phyloP scores from a whole-genome alignment of 2,113 vertebrate genomes.

The Triplophysa siluroides region DNA sequence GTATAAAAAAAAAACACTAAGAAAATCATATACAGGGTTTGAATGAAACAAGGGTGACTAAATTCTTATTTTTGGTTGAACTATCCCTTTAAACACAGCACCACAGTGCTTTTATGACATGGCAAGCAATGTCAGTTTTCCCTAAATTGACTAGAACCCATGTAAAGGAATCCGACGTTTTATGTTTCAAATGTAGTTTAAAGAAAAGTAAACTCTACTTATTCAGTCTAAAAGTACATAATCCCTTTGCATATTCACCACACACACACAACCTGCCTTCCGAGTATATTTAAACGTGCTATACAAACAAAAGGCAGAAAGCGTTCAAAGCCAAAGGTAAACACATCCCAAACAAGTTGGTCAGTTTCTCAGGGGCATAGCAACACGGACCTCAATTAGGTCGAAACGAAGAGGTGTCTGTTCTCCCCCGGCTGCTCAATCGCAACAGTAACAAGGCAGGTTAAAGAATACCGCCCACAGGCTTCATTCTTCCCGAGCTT shows the following conservation, averaged over 20 bases:
- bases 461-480: constrained; percentile 67
- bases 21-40: too few relatives aligned
- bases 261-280: neutral
- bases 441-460: constrained; percentile 75
- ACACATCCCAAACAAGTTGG: constrained; percentile 67
- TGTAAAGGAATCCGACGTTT: too few relatives aligned
- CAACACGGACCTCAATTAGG: constrained; percentile 78
- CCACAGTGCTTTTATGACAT: too few relatives aligned
- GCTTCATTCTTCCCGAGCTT: constrained; percentile 55
- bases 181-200: too few relatives aligned
- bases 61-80: too few relatives aligned
- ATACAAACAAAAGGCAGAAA: neutral
- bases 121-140: too few relatives aligned
- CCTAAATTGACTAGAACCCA: too few relatives aligned
- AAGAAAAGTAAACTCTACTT: too few relatives aligned
- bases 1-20: too few relatives aligned
- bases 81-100: too few relatives aligned
- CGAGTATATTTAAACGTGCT: neutral
- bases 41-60: too few relatives aligned
- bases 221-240: too few relatives aligned
- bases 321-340: constrained; percentile 36
- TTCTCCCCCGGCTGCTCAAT: constrained; percentile 66
- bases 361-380: constrained; percentile 70
- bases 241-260: neutral
- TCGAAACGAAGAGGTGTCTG: constrained; percentile 78